Base-by-base conservation (phyloP, 2,888 invertebrate species). In the Acanthopleura granulata region DNA sequence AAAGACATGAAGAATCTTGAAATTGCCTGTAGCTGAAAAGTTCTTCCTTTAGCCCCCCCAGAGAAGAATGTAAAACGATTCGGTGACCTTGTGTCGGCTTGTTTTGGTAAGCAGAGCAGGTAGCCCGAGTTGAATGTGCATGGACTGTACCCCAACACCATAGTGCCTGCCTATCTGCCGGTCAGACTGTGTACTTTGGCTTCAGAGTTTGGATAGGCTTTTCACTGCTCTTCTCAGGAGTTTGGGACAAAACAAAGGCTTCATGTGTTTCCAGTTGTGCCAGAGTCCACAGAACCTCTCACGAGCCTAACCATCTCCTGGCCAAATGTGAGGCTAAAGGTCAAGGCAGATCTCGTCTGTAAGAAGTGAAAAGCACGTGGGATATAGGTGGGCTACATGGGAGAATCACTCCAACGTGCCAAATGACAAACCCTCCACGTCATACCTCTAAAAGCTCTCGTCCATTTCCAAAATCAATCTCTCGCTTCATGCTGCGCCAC, bases 61-160 rank as follows among this genome's bases (percentile, higher is more conserved):
- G 57, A 57, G 57, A 57, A 22, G 57, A 57, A 57, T 57, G 57
- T 57, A 22, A 57, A 57, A 57, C 12, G n/a, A 57, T 57, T 18
- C 57, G 18, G 22, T 57, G 57, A 57, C 57, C 57, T 57, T 57
- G 57, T 57, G 57, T 57, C 22, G 12, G 57, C 57, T 57, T 57
- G 57, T 57, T 57, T 57, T n/a, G 57, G n/a, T 57, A 57, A 18
- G n/a, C 57, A 18, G 57, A 57, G 57, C 57, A 57, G 57, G 57
- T 57, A 57, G 57, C 22, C 22, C 4, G 57, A 12, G 57, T 57
- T 12, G 12, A 18, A 57, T 57, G 57, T 6, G 12, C 57, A 18
- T 40, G 3, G 12, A 22, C 57, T 57, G n/a, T n/a, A 57, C 22
- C 22, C 22, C 57, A 12, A 57, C 12, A 3, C 57, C 57, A 57